Base-by-base conservation (phyloP, 2,888 invertebrate genomes). In the Cheilosia grossa region DNA sequence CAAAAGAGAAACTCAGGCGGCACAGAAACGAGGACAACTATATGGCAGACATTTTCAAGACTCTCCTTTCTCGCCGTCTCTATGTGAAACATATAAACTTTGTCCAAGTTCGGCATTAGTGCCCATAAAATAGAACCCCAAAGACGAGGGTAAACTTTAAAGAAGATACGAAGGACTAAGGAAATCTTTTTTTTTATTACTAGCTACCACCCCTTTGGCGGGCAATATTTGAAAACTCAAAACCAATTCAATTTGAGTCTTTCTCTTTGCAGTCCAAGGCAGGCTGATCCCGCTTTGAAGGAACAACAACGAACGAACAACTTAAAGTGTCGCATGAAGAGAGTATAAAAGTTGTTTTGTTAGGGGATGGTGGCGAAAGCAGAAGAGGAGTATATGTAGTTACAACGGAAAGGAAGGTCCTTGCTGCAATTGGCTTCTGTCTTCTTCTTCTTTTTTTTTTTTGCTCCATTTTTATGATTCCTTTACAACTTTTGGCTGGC, bases 231-330 rank as follows among this genome's bases (percentile, higher is more conserved):
- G 67, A 66, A 63, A 67, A 67, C 72, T 82, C 66, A 67, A 67
- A 59, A 67, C 79, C 78, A 82, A 82, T 82, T 73, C 78, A 82
- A 78, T 82, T 78, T 67, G 78, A 61, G 61, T 82, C 73, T 49
- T 67, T 79, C 47, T 69, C 51, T 17, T 59, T 42, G 17, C 33
- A 77, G 63, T 75, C 56, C 51, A 33, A 67, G 77, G 66, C 70
- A 17, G 2, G 17, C 53, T 61, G 44, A 40, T 59, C 53, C 37
- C 19, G 47, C 53, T 59, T 66, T 56, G 17, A 19, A 9, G 51
- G 24, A n/a, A 17, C 10, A 10, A 54, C 40, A 4, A 21, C 3
- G 54, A 47, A 64, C 69, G 42, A 66, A 73, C 56, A 79, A 74
- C 61, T 79, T 79, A 44, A 63, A 83, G 67, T 73, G 82, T 74